Conservation (phyloP, 2,797 vertebrate genomes). For the Hydrophis major region DNA sequence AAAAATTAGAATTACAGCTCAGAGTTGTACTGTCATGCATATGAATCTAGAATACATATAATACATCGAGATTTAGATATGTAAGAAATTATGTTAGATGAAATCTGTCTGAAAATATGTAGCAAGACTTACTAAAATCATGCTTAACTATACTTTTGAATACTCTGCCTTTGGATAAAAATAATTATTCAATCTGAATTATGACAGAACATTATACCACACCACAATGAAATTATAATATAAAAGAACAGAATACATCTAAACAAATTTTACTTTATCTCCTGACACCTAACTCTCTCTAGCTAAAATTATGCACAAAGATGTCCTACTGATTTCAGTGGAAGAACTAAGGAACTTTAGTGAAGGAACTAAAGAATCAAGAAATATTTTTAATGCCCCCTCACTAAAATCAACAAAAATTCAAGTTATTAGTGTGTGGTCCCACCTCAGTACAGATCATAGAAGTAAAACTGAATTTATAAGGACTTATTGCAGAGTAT, state of each 20-base stretch:
- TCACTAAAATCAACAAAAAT: not conserved
- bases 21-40: slow-evolving; percentile 12
- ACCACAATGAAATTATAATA: not conserved
- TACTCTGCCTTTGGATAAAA: not conserved
- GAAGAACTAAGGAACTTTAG: slow-evolving; percentile 4
- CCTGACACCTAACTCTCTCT: not conserved
- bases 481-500: not conserved
- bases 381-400: not conserved
- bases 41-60: slow-evolving; percentile 12
- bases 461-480: not conserved
- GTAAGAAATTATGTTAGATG: slow-evolving; percentile 30
- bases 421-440: not conserved
- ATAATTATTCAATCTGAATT: slow-evolving; percentile 20
- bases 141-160: not conserved
- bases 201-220: slow-evolving; percentile 1
- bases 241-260: slow-evolving; percentile 21
- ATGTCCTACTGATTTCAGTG: not conserved
- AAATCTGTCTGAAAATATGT: slow-evolving; percentile 24
- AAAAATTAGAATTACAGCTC: slow-evolving; percentile 14
- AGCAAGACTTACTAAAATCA: slow-evolving; percentile 22
- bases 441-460: not conserved
- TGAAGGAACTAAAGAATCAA: not conserved
- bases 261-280: slow-evolving; percentile 15
- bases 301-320: slow-evolving; percentile 8
- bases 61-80: not conserved